These are phyloP conservation scores for Forbesichthys agassizii DNA, from an alignment of 2,113 vertebrate species.

Conservation along the genomic window DNA sequence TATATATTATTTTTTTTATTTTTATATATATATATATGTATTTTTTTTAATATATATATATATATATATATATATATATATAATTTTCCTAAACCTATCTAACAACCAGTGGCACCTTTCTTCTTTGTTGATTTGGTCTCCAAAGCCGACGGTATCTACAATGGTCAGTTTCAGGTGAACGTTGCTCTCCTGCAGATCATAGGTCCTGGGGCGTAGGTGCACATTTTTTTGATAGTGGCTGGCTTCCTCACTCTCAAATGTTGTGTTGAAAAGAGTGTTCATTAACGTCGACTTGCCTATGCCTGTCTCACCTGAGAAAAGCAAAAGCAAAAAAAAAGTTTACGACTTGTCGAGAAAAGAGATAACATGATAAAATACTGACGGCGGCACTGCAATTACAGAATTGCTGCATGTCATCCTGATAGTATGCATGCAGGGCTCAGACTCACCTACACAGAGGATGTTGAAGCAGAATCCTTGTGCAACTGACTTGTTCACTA, in stretches of 20 bases:
- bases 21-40: too few species aligned
- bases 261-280: slow-evolving; percentile 95
- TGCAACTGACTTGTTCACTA: slow-evolving; percentile 93
- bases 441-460: slow-evolving; percentile 91
- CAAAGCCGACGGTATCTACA: slow-evolving; percentile 92
- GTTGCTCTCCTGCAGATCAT: slow-evolving; percentile 90
- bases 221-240: slow-evolving; percentile 87
- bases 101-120: slow-evolving; percentile 80
- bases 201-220: slow-evolving; percentile 82
- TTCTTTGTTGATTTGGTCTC: slow-evolving; percentile 95
- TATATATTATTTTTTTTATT: too few species aligned
- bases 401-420: neutral
- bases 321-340: neutral
- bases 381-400: neutral
- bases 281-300: slow-evolving; percentile 96
- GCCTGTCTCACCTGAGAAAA: slow-evolving; percentile 87
- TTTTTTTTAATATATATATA: too few species aligned
- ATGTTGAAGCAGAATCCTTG: slow-evolving; percentile 98
- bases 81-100: neutral
- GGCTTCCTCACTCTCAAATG: slow-evolving; percentile 89
- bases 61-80: too few species aligned
- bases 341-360: neutral
- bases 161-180: slow-evolving; percentile 93
- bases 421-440: neutral
- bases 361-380: neutral